A percentile compares a stretch with the other conserved stretches of the same genome.
Evolutionary conservation across 2,113 vertebrate species (phyloP).

Genomic region (Stegostoma tigrinum): DNA sequence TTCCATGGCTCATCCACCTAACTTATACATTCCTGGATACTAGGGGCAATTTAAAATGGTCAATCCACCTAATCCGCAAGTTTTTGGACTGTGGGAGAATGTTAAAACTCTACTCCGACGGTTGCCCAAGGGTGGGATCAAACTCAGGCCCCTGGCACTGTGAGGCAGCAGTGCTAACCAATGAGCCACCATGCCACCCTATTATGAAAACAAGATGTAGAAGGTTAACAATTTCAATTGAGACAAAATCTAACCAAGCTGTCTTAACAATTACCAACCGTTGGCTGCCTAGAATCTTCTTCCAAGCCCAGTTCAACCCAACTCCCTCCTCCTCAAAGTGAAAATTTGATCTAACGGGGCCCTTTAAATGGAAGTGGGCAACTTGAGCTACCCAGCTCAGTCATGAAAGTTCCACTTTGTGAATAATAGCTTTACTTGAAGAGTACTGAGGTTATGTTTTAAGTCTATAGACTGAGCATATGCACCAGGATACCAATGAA

Average conservation of each 20-base stretch:
- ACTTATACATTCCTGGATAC: too few species aligned
- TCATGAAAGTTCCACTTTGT: not conserved
- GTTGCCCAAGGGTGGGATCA: too few species aligned
- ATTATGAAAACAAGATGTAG: not conserved
- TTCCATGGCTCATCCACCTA: too few species aligned
- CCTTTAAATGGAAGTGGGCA: not conserved
- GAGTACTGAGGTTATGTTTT: not conserved
- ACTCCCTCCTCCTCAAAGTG: not conserved
- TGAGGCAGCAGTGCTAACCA: too few species aligned
- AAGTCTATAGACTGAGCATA: not conserved
- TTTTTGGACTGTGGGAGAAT: too few species aligned
- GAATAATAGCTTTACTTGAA: not conserved
- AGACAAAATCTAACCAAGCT: not conserved
- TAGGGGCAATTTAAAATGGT: too few species aligned
- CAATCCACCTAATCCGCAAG: too few species aligned
- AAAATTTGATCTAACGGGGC: not conserved
- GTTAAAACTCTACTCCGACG: too few species aligned
- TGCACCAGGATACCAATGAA: not conserved
- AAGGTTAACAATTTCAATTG: not conserved
- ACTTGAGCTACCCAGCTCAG: not conserved
- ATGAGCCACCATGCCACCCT: too few species aligned
- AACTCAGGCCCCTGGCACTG: too few species aligned
- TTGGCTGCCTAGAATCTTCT: not conserved
- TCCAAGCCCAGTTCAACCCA: not conserved
- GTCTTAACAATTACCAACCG: not conserved